Evolutionary conservation across 2,797 vertebrate genomes (phyloP).

Genomic region (Phylloscopus collybita): DNA sequence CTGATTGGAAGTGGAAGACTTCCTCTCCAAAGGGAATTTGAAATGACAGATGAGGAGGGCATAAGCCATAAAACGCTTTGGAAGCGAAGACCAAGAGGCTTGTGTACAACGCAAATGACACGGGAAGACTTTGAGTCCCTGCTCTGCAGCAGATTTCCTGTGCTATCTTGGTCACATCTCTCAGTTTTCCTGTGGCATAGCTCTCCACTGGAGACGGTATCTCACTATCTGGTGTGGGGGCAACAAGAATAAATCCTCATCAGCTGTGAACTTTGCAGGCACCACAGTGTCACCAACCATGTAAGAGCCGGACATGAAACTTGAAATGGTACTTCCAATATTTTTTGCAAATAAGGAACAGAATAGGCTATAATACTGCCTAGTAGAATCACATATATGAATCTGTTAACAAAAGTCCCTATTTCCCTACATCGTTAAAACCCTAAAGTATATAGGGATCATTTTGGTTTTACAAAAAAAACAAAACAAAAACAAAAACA

Average conservation of each 20-base stretch:
- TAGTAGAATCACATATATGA: neutral
- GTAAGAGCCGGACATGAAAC: neutral
- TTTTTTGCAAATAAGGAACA: neutral
- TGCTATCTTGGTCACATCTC: neutral
- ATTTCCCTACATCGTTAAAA: neutral
- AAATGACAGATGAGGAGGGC: conserved; percentile 29
- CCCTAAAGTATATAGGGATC: neutral
- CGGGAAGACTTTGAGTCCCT: neutral
- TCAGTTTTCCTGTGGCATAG: neutral
- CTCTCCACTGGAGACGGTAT: neutral
- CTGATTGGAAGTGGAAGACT: conserved; percentile 19
- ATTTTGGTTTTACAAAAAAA: neutral
- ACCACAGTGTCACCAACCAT: fast-evolving
- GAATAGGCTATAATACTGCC: neutral
- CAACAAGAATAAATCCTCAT: neutral
- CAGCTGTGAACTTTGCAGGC: neutral
- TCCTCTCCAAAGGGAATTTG: conserved; percentile 22
- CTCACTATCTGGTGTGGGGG: neutral
- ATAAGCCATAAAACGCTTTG: neutral
- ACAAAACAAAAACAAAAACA: neutral
- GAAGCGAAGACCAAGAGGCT: conserved; percentile 11
- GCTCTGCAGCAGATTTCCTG: conserved; percentile 16
- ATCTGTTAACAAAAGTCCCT: neutral
- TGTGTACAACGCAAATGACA: neutral
- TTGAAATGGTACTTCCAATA: neutral